Evolutionary conservation across 2,113 vertebrate species (phyloP).

Genomic region (Rousettus leschenaultii): DNA sequence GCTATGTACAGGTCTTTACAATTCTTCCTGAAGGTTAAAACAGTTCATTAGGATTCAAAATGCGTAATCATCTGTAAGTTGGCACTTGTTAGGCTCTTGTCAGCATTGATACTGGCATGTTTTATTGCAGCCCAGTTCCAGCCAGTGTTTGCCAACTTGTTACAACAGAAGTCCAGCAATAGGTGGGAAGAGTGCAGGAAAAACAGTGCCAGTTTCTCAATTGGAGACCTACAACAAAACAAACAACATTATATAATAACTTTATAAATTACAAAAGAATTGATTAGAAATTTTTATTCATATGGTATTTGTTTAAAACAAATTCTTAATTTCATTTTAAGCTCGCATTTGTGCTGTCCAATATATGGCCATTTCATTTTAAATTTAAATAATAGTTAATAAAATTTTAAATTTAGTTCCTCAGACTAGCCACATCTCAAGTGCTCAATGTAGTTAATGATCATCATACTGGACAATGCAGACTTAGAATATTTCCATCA

Average conservation of each 20-base stretch:
- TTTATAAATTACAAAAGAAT: neutral
- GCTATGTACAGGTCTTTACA: slow-evolving; percentile 99
- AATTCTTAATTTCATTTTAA: slow-evolving; percentile 33
- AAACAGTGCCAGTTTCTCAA: slow-evolving; percentile 97
- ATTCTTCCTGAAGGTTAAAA: slow-evolving; percentile 99
- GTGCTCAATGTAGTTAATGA: neutral
- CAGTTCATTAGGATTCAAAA: slow-evolving; percentile 97
- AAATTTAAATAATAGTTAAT: neutral
- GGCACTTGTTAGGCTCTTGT: slow-evolving; percentile 96
- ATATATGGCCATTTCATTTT: neutral
- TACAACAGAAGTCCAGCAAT: slow-evolving; percentile 93
- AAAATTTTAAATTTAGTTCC: neutral
- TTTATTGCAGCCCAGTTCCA: slow-evolving; percentile 95
- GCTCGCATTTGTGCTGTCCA: neutral
- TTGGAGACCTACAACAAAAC: slow-evolving; percentile 90
- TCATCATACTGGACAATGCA: neutral
- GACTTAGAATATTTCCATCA: neutral
- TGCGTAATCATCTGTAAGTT: slow-evolving; percentile 90
- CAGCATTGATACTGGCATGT: slow-evolving; percentile 93
- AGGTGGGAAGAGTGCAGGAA: slow-evolving; percentile 97
- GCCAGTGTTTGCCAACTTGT: slow-evolving; percentile 93
- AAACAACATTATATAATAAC: slow-evolving; percentile 45
- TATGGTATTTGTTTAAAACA: neutral
- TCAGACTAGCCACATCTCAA: neutral
- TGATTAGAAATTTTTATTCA: neutral